Base-by-base conservation (phyloP, 2,888 invertebrate genomes). In the Caenorhabditis afra region DNA sequence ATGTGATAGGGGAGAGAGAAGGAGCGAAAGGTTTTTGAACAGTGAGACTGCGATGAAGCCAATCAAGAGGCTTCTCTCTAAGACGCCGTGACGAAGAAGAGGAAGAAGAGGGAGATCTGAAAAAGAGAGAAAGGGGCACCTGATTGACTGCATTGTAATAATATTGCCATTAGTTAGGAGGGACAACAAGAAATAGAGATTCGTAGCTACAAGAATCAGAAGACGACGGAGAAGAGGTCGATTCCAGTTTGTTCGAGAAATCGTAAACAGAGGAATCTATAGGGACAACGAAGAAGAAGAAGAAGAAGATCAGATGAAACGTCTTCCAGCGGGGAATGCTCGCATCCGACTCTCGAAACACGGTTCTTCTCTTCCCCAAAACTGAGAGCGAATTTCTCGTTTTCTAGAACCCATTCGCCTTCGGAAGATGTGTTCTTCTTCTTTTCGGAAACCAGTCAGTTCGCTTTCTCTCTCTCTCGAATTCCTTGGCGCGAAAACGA, bases 101-200 rank as follows among this genome's bases (percentile, higher is more conserved):
- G 68, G 58, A 45, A 67, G 39, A 74, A 23, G 52, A 39, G 22
- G 47, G 29, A 5, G 29, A 7, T 29, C 4, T 29, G 29, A 57
- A 44, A 52, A 50, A 58, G 16, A 45, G 61, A 47, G 58, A 52
- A 58, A 41, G 35, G 49, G 68, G 77, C 61, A 67, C 61, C 64
- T 58, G 76, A 70, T 59, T 67, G 76, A 70, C 55, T 70, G 44
- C 57, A 57, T 64, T 64, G 71, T 62, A 64, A 64, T 71, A 71
- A 57, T 65, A 66, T 68, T 68, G 68, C 61, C 68, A 61, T 68
- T 68, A 68, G 61, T 68, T 61, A 68, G 57, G 16, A 18, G 47
- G 47, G 16, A 7, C 4, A 7, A 29, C 29, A 5, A 29, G 29
- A 29, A 29, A 29, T 29, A 2, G 18, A 47, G 14, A 44, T 44